Percentiles rank a stretch among this genome's conserved stretches.
Conservation (phyloP, 92 coral and sea anemone genomes). For the Parazoanthus atlanticus region DNA sequence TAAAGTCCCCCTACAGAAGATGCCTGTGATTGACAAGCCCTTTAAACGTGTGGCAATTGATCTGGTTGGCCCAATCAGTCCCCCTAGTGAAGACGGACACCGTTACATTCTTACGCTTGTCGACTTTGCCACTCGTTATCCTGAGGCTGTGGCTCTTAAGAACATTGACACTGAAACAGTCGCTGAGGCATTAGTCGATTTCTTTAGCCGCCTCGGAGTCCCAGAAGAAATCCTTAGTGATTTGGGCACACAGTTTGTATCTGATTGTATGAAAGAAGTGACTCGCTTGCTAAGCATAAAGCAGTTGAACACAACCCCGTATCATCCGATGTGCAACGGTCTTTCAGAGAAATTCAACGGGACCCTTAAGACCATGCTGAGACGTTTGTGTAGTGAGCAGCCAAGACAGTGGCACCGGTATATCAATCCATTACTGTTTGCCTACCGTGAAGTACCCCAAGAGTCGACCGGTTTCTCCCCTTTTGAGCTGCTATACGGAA, state of each 20-base stretch:
- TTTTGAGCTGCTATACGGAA: conserved; percentile 54
- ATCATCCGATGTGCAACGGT: conserved; percentile 59
- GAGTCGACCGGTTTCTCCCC: conserved; percentile 60
- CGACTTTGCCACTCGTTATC: conserved; percentile 45
- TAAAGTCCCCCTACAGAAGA: conserved; percentile 60
- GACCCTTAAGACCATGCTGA: conserved; percentile 44
- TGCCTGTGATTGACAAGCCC: conserved; percentile 77
- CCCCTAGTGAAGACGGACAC: conserved; percentile 31
- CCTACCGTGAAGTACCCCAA: conserved; percentile 62
- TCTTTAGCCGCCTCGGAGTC: conserved; percentile 17
- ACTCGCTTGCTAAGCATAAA: conserved; percentile 47
- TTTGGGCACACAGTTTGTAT: conserved; percentile 57
- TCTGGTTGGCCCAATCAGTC: conserved; percentile 46
- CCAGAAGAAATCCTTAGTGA: conserved; percentile 66
- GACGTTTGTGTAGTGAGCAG: conserved; percentile 32
- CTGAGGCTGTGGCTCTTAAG: conserved; percentile 18
- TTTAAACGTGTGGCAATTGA: conserved; percentile 56
- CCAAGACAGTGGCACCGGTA: conserved; percentile 52
- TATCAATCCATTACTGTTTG: conserved; percentile 54
- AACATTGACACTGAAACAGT: conserved; percentile 43
- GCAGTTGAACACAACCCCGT: conserved; percentile 46
- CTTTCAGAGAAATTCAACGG: conserved; percentile 58
- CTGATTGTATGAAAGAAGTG: conserved; percentile 60
- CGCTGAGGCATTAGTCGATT: conserved; percentile 47
- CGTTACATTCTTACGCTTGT: conserved; percentile 24